These are phyloP conservation scores for Cyrtorhinus lividipennis DNA, from an alignment of 1,140 invertebrate species.

Conservation along the genomic window DNA sequence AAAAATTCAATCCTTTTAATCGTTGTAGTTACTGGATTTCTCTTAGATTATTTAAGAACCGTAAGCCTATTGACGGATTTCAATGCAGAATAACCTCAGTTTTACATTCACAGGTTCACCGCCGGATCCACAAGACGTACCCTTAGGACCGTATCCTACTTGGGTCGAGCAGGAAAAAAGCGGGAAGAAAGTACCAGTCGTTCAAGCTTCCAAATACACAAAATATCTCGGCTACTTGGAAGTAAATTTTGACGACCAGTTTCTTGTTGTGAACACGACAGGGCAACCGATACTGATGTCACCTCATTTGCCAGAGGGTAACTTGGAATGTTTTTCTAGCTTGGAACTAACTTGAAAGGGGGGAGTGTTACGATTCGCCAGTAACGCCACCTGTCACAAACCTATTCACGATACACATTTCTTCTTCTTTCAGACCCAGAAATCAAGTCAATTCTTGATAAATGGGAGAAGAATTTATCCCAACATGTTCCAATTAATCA, in stretches of 20 bases:
- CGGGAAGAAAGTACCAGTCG: constrained; percentile 62
- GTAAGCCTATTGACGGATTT: not conserved
- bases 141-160: constrained; percentile 58
- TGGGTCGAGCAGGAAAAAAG: constrained; percentile 49
- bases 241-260: constrained; percentile 51
- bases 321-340: too few relatives aligned
- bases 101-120: not conserved
- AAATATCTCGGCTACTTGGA: constrained; percentile 76
- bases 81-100: not conserved
- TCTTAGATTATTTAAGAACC: too few relatives aligned
- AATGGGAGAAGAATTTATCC: not conserved
- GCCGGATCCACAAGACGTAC: constrained; percentile 43
- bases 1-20: too few relatives aligned
- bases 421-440: not conserved
- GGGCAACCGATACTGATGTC: constrained; percentile 76
- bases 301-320: constrained; percentile 36
- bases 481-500: not conserved
- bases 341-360: not conserved
- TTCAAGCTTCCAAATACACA: constrained; percentile 82
- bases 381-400: too few relatives aligned
- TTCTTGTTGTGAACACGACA: constrained; percentile 47
- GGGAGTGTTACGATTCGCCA: too few relatives aligned
- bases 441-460: not conserved
- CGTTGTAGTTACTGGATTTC: too few relatives aligned
- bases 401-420: too few relatives aligned